Base-by-base conservation (phyloP, 2,797 vertebrate species). In the Sebastes umbrosus region DNA sequence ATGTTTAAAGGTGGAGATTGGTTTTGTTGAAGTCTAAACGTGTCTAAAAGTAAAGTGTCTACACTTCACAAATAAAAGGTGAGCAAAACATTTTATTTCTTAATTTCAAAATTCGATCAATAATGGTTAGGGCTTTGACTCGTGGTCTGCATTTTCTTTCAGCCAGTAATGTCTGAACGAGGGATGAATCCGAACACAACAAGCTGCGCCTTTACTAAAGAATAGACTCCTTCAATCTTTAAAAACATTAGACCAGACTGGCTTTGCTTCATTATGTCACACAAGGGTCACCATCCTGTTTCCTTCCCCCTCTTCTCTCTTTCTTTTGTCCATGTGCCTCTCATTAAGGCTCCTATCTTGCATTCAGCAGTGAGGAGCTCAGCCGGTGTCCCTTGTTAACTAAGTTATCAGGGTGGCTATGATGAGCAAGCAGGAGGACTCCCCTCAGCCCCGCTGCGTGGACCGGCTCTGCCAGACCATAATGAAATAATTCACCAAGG, bases 401-500 rank as follows among this genome's bases (percentile, higher is more conserved):
- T 32, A 90, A 90, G 87, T 88, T 92, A 93, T 93, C 93, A 91
- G 83, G 79, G 86, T 84, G 77, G 77, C 79, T 77, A 67, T 87
- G 90, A 87, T 85, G 85, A 91, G 85, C 83, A 69, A 84, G 83
- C 87, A 80, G 63, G 58, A 85, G 78, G 82, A 85, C 88, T 77
- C 86, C 79, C 73, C 84, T 80, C 78, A 29, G 78, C 86, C 89
- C 58, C 80, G 77, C 78, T 52, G 68, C 80, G 93, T 84, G 93
- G 82, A 86, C 84, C 72, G 27, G 81, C 85, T 68, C 75, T 79
- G 84, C 89, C 76, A 84, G 70, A 78, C 83, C 87, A 87, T 95
- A 95, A 96, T 95, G 91, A 94, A 95, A 94, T 95, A 93, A 95
- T 93, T 91, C 91, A 90, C 88, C 50, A 59, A 66, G 85, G 91